Conservation (phyloP, 2,797 vertebrate genomes). For the Thaleichthys pacificus region DNA sequence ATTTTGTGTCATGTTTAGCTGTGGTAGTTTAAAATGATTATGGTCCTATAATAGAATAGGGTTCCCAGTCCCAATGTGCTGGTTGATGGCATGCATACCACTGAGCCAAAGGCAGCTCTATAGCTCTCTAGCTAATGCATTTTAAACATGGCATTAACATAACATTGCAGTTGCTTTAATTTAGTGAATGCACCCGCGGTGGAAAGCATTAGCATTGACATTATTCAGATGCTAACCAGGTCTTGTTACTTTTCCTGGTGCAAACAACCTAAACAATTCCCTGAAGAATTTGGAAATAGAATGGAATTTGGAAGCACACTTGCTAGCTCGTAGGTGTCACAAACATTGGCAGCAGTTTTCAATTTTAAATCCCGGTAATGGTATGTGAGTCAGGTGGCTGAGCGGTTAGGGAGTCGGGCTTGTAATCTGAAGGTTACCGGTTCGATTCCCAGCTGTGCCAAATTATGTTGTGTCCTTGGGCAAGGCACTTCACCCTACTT, state of each 20-base stretch:
- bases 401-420: no score
- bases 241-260: neutral
- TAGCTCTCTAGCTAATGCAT: constrained; percentile 9
- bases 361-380: neutral
- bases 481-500: no score
- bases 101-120: neutral
- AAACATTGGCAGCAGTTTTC: no score
- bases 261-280: neutral
- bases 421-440: no score
- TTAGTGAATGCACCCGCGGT: neutral
- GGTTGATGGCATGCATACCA: neutral
- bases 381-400: no score
- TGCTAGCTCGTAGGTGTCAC: neutral
- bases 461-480: no score
- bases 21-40: neutral
- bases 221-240: neutral
- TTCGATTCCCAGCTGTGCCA: no score
- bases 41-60: neutral
- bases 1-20: constrained; percentile 5
- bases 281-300: neutral
- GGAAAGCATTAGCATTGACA: constrained; percentile 6
- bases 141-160: constrained; percentile 16
- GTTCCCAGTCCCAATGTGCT: constrained; percentile 6
- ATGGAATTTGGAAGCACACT: neutral
- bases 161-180: constrained; percentile 9